Conservation (phyloP, 2,888 invertebrate species). For the Hirudinaria manillensis region DNA sequence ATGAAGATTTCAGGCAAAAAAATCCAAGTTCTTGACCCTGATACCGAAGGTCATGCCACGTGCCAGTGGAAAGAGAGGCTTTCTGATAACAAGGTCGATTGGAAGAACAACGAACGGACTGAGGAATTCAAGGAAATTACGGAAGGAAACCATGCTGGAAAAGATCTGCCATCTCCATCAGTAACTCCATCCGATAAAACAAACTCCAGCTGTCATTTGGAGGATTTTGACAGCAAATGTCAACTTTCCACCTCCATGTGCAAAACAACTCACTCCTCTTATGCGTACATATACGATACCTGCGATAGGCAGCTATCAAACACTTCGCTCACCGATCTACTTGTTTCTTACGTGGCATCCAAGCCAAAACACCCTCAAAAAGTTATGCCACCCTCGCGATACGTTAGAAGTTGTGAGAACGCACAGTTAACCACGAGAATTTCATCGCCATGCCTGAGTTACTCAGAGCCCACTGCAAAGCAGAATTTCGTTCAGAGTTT, state of each 20-base stretch:
- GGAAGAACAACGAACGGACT: neutral
- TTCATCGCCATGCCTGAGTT: neutral
- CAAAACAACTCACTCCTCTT: neutral
- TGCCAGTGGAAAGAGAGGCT: neutral
- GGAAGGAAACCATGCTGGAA: neutral
- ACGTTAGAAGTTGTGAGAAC: slow-evolving; percentile 1
- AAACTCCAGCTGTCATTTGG: neutral
- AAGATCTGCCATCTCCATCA: neutral
- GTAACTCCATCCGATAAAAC: neutral
- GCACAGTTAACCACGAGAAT: neutral
- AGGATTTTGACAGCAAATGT: neutral
- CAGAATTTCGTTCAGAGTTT: neutral
- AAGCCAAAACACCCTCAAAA: neutral
- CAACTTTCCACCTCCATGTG: neutral
- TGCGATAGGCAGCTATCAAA: slow-evolving; percentile 19
- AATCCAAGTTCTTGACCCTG: slow-evolving; percentile 22
- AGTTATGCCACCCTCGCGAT: neutral
- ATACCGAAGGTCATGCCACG: slow-evolving; percentile 15
- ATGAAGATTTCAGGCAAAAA: slow-evolving; percentile 6
- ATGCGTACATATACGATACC: slow-evolving; percentile 20
- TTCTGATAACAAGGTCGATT: neutral
- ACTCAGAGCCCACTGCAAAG: too few relatives aligned
- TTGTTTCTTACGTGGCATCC: slow-evolving; percentile 15
- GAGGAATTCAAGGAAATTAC: neutral
- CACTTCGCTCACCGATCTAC: slow-evolving; percentile 11